These are phyloP conservation scores for Caenorhabditis drosophilae DNA, from an alignment of 2,888 invertebrate genomes.

Conservation along the genomic window DNA sequence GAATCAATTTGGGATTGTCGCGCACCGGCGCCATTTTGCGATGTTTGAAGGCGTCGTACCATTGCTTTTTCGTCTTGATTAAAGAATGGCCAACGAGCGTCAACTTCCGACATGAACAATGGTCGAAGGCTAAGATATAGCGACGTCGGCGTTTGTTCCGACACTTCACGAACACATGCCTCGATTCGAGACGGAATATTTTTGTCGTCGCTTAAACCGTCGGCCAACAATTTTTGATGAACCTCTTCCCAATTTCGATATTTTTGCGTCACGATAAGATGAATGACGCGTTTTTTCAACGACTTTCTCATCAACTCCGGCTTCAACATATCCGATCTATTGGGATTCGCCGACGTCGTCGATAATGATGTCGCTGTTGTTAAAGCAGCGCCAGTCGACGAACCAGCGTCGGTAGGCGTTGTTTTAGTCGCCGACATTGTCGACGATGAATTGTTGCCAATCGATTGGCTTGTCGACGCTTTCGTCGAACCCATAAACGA, in stretches of 20 bases:
- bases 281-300: conserved; percentile 48
- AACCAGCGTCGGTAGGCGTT: conserved; percentile 1
- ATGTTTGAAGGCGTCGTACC: conserved; percentile 13
- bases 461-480: conserved; percentile 11
- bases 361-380: neutral
- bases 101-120: conserved; percentile 33
- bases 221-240: conserved; percentile 38
- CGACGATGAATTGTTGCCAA: neutral
- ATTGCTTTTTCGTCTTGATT: conserved; percentile 50
- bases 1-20: conserved; percentile 2
- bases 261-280: conserved; percentile 50
- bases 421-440: neutral
- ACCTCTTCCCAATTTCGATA: conserved; percentile 44
- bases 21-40: conserved; percentile 3
- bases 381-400: neutral
- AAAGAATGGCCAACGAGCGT: conserved; percentile 55
- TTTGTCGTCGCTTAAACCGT: conserved; percentile 43
- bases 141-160: conserved; percentile 12
- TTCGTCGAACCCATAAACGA: conserved; percentile 13
- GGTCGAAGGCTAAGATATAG: conserved; percentile 18
- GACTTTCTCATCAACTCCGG: conserved; percentile 46
- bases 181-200: conserved; percentile 24
- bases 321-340: conserved; percentile 27
- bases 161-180: conserved; percentile 36
- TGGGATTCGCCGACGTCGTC: conserved; percentile 26